Base-by-base conservation (phyloP, 2,888 invertebrate species). In the Dicyrtomina minuta region DNA sequence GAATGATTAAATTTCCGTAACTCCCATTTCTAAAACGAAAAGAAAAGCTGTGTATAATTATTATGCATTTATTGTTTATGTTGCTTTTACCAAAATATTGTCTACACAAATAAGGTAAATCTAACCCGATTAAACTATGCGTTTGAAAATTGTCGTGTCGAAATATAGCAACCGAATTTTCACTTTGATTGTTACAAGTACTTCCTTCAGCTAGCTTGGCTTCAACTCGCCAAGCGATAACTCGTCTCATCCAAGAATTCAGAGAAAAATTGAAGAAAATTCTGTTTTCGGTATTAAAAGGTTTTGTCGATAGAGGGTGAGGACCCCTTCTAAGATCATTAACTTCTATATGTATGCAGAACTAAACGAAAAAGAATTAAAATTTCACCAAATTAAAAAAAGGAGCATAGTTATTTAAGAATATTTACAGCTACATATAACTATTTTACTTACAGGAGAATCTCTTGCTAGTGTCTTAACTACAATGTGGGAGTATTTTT, bases 401-500 rank as follows among this genome's bases (percentile, higher is more conserved):
- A 55, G 24, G 17, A 55, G 24, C 17, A 22, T 10, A 22, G 22
- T 55, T 55, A 26, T 22, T 22, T 22, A 8, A 22, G 6, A 55
- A 6, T 22, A 24, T 55, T 55, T 13, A 10, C 24, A 12, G 22
- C 6, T 6, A 55, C 8, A 55, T 20, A 22, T 66, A 55, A 53
- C 24, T 44, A 17, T n/a, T 27, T 41, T 64, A 82, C 83, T 81
- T 83, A 87, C 87, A 79, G 86, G 84, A 81, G 87, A 87, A 75
- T 82, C 84, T 15, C 86, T 86, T 12, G 88, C 87, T 27, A 87
- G 84, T 26, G 91, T 85, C 80, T 86, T 87, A 26, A 92, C 83
- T 12, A 92, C 81, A 5, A 92, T 83, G 80, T 93, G 92, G 0
- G 90, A 87, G 84, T 88, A 87, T 64, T 85, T 83, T 74, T 84